These are phyloP conservation scores for Leptinotarsa undecemlineata DNA, from an alignment of 1,140 invertebrate genomes.

Conservation along the genomic window DNA sequence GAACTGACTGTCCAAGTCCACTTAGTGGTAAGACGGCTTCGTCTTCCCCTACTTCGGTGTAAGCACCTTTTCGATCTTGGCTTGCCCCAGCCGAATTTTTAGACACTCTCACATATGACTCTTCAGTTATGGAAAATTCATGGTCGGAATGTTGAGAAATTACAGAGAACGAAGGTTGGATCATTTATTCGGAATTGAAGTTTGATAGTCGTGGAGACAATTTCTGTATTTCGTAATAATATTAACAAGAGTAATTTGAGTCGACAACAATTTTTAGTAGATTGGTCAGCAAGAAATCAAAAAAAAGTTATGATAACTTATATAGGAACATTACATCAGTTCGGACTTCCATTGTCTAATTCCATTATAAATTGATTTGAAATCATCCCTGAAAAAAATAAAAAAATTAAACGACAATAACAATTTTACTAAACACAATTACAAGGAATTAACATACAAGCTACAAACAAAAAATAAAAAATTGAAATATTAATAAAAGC, in stretches of 20 bases:
- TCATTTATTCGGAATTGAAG: neutral
- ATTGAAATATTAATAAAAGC: no score
- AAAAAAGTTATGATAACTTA: no score
- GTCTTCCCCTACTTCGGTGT: neutral
- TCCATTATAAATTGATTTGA: no score
- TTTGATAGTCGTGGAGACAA: neutral
- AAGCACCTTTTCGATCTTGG: slow-evolving; percentile 2
- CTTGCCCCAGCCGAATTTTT: neutral
- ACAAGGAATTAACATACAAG: no score
- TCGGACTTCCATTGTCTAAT: no score
- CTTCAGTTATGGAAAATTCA: neutral
- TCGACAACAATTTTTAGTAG: no score
- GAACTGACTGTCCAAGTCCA: slow-evolving; percentile 12
- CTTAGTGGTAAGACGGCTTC: neutral
- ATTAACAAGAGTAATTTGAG: neutral
- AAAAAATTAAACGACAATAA: no score
- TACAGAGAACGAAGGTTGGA: neutral
- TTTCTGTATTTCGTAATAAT: neutral
- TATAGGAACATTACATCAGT: no score
- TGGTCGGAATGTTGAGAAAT: neutral
- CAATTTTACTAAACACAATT: no score
- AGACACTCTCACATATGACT: neutral
- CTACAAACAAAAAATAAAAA: no score
- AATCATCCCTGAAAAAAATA: no score
- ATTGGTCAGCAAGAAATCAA: no score